These are phyloP conservation scores for Noctua janthina DNA, from an alignment of 2,888 invertebrate genomes.

Conservation along the genomic window DNA sequence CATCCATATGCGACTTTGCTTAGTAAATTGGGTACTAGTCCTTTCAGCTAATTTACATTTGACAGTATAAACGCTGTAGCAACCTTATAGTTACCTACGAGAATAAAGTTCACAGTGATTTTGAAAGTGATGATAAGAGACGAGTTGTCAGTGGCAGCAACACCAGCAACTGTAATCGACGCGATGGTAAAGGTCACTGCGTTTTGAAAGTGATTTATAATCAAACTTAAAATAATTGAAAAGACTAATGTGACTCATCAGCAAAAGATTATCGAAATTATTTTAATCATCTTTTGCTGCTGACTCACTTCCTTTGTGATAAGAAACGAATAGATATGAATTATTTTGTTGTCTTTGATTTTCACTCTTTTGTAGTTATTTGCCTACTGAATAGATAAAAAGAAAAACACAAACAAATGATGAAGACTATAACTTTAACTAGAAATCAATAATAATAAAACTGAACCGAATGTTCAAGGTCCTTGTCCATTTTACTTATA, in stretches of 20 bases:
- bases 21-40: background rate
- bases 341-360: background rate
- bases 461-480: constrained; percentile 1
- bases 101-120: background rate
- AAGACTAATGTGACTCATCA: background rate
- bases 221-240: background rate
- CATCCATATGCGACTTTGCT: background rate
- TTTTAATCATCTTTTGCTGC: background rate
- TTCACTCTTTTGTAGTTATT: background rate
- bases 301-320: background rate
- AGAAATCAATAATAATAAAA: constrained; percentile 21
- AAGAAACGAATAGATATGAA: background rate
- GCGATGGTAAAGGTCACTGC: background rate
- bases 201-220: background rate
- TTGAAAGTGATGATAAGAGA: background rate
- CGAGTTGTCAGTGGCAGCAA: background rate
- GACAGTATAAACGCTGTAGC: background rate
- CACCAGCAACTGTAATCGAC: background rate
- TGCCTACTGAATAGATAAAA: background rate
- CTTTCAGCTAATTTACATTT: background rate
- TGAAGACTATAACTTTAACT: constrained; percentile 1
- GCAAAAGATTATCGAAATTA: background rate
- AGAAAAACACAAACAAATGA: background rate
- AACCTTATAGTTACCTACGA: background rate
- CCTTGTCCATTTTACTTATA: background rate